phyloP scores from a whole-genome alignment of 2,113 vertebrate genomes.

The Siphamia tubifer region DNA sequence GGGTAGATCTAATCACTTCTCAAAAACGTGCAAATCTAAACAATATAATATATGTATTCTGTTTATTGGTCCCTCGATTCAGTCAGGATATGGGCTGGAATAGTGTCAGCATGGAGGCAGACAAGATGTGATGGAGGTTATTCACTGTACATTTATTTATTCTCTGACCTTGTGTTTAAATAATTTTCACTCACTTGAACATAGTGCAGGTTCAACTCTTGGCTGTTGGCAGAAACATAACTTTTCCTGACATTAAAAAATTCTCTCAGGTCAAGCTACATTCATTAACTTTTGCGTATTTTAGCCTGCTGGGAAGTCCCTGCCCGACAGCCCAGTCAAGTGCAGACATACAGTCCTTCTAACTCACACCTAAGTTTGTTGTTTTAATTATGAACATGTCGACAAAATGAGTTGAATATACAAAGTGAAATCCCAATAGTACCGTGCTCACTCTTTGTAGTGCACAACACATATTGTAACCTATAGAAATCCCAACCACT shows the following conservation, averaged over 20 bases:
- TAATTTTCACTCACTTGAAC: conserved; percentile 19
- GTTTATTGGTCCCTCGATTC: conserved; percentile 39
- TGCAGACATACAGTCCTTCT: not conserved
- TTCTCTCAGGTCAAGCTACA: not conserved
- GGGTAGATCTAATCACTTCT: conserved; percentile 28
- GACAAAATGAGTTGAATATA: not conserved
- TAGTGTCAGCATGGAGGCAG: conserved; percentile 29
- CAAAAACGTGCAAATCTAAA: conserved; percentile 27
- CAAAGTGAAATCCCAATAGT: no score
- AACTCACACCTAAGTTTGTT: not conserved
- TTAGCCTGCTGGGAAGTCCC: no score
- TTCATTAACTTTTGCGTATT: no score
- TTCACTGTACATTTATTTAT: not conserved
- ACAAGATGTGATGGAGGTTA: conserved; percentile 14
- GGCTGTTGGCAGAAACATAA: not conserved
- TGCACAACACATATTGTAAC: not conserved
- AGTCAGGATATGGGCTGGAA: conserved; percentile 39
- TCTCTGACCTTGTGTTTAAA: conserved; percentile 6
- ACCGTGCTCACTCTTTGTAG: not conserved
- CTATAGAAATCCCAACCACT: not conserved
- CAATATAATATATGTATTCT: conserved; percentile 48
- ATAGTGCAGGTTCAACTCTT: not conserved
- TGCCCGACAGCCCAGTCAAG: not conserved
- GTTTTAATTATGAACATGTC: not conserved
- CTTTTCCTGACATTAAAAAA: not conserved